These are phyloP conservation scores for Idaea straminata DNA, from an alignment of 2,888 invertebrate genomes.

Conservation along the genomic window DNA sequence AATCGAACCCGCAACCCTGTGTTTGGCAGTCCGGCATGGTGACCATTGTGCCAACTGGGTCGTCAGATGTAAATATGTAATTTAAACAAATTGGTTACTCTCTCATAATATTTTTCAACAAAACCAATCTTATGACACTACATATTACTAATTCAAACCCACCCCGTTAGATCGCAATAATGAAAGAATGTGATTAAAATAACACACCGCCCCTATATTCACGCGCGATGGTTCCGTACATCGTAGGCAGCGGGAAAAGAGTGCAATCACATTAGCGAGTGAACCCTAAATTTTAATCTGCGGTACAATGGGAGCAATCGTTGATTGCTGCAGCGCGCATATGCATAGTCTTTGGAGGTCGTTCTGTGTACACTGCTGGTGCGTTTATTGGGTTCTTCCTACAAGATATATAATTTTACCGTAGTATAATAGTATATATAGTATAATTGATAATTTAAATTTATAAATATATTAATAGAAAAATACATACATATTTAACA, in stretches of 20 bases:
- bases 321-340: constrained; percentile 75
- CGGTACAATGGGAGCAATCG: constrained; percentile 74
- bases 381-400: neutral
- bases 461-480: too few species aligned
- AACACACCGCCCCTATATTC: constrained; percentile 56
- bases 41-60: too few species aligned
- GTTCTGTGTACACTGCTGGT: constrained; percentile 62
- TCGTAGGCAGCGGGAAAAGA: constrained; percentile 48
- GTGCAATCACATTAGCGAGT: constrained; percentile 79
- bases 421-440: too few species aligned
- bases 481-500: too few species aligned
- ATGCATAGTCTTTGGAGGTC: constrained; percentile 79
- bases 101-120: neutral
- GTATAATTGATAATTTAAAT: too few species aligned
- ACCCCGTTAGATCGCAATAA: constrained; percentile 20
- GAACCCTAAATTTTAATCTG: constrained; percentile 80
- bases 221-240: constrained; percentile 54
- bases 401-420: too few species aligned
- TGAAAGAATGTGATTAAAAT: constrained; percentile 65
- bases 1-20: too few species aligned
- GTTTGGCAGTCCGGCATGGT: too few species aligned
- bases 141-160: constrained; percentile 9
- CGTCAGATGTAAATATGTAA: neutral
- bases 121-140: neutral
- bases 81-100: neutral